Evolutionary conservation across 2,797 vertebrate genomes (phyloP).

Genomic region (Semotilus atromaculatus): DNA sequence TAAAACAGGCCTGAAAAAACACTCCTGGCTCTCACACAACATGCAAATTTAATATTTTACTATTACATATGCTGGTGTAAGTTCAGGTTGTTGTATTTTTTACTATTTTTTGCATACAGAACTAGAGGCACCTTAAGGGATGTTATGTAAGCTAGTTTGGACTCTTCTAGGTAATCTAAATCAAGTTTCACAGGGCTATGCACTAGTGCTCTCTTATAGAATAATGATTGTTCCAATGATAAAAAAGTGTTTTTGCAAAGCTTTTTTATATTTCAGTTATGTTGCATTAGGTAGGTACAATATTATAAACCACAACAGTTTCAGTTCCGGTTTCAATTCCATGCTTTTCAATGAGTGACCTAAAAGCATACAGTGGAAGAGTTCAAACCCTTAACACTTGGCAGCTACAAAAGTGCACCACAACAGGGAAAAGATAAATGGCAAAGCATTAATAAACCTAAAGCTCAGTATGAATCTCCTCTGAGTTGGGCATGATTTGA

Average conservation of each 20-base stretch:
- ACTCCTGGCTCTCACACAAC: background rate
- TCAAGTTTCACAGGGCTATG: background rate
- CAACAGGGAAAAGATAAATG: background rate
- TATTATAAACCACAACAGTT: background rate
- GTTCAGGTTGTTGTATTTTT: background rate
- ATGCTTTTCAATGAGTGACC: background rate
- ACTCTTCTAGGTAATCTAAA: background rate
- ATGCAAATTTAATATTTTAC: slow-evolving; percentile 34
- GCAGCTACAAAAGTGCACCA: background rate
- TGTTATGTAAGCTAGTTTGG: background rate
- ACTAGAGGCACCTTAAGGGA: background rate
- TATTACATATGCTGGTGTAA: background rate
- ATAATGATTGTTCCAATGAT: background rate
- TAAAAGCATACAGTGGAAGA: background rate
- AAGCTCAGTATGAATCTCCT: background rate
- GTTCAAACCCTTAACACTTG: background rate
- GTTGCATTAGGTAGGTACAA: background rate
- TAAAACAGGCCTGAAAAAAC: background rate
- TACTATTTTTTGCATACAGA: slow-evolving; percentile 25
- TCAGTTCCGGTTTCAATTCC: background rate
- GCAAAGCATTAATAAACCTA: background rate
- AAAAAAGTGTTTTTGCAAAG: background rate
- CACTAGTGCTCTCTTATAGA: background rate
- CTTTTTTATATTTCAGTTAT: background rate
- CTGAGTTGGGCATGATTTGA: background rate